Base-by-base conservation (phyloP, 2,113 vertebrate species). In the Pseudolaguvia tuberculata region DNA sequence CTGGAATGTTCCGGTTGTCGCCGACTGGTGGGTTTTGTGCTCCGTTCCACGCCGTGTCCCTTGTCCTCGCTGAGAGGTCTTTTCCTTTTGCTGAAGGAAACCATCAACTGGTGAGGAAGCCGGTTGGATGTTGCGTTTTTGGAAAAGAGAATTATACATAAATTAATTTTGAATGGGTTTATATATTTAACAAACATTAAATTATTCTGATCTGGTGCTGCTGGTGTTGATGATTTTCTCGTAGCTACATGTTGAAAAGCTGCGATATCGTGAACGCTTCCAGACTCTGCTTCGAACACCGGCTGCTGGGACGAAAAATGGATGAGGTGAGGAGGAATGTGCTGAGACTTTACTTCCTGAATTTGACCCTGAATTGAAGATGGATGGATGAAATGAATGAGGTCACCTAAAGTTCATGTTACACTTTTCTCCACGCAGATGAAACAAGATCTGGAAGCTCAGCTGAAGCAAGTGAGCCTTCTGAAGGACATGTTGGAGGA, bases 81-180 rank as follows among this genome's bases (percentile, higher is more conserved):
- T 58, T 98, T 95, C 81, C 93, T 93, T 77, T 91, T 98, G 75
- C 83, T 85, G 77, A 93, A 93, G 88, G 79, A 91, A 31, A 89
- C 81, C 57, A 88, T 96, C 70, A 63, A 84, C 6, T 96, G 95
- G 96, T 98, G 77, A 92, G 91, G 9, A 42, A 42, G 10, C 39
- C 17, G 1, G n/a, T n/a, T n/a, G n/a, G n/a, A n/a, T n/a, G n/a
- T n/a, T n/a, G n/a, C n/a, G n/a, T n/a, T n/a, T n/a, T n/a, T n/a
- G n/a, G n/a, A n/a, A n/a, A n/a, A n/a, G n/a, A n/a, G n/a, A n/a
- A n/a, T n/a, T n/a, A n/a, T n/a, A n/a, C n/a, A n/a, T n/a, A n/a
- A n/a, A n/a, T n/a, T n/a, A n/a, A n/a, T n/a, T n/a, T n/a, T n/a
- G n/a, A n/a, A n/a, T n/a, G n/a, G n/a, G n/a, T n/a, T n/a, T n/a